Conservation (phyloP, 2,113 vertebrate genomes). For the Rhinogobius similis region DNA sequence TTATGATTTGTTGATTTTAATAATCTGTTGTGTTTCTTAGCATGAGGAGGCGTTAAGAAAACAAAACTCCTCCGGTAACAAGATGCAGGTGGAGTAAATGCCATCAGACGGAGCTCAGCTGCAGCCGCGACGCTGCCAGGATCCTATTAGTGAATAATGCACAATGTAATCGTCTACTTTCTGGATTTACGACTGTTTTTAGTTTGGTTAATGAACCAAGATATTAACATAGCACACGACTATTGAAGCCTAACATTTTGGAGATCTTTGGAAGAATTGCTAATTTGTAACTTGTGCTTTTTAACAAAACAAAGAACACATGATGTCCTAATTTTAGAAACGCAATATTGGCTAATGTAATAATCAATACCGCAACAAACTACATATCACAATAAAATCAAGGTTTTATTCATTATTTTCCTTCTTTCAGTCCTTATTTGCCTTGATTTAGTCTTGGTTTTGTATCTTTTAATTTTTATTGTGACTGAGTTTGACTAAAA, state of each 20-base stretch:
- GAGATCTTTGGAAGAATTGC: neutral
- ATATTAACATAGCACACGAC: slow-evolving; percentile 15
- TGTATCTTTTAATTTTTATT: no score
- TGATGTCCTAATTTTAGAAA: no score
- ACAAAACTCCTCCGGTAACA: slow-evolving; percentile 39
- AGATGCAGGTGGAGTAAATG: slow-evolving; percentile 59
- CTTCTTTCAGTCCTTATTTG: no score
- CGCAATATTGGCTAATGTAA: no score
- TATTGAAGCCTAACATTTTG: slow-evolving; percentile 20
- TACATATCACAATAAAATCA: no score
- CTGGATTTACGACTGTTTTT: slow-evolving; percentile 19
- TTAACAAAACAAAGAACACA: neutral
- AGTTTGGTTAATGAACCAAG: slow-evolving; percentile 11
- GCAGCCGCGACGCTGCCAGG: slow-evolving; percentile 23
- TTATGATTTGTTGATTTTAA: slow-evolving; percentile 68
- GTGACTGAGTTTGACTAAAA: no score
- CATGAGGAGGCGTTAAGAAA: slow-evolving; percentile 31
- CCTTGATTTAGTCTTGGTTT: no score
- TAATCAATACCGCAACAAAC: no score
- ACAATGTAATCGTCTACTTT: neutral
- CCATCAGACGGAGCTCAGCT: slow-evolving; percentile 47
- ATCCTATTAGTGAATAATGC: slow-evolving; percentile 12
- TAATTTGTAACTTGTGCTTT: neutral
- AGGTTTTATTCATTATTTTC: no score
- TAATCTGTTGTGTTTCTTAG: slow-evolving; percentile 51